phyloP scores from a whole-genome alignment of 2,888 invertebrate genomes.

The Lasioglossum morio region DNA sequence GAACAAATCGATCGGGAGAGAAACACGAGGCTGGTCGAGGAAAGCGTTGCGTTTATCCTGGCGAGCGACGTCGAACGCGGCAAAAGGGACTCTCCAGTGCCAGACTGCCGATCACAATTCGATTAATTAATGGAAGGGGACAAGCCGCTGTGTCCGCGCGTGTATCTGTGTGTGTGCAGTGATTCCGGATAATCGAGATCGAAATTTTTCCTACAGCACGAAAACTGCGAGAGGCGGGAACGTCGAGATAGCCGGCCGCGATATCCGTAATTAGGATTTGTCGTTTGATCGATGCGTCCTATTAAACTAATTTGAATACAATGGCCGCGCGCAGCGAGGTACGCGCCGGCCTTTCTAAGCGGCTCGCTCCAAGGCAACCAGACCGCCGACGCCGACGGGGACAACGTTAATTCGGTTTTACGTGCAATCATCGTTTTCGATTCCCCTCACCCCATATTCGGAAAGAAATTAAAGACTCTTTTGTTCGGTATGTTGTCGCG shows the following conservation, averaged over 20 bases:
- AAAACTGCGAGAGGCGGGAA: background rate
- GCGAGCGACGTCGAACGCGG: constrained; percentile 48
- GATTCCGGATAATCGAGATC: constrained; percentile 40
- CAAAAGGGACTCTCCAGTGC: constrained; percentile 37
- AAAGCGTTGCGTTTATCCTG: constrained; percentile 58
- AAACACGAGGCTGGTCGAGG: constrained; percentile 25
- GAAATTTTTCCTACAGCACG: constrained; percentile 34
- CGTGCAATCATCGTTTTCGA: constrained; percentile 28
- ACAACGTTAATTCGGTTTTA: constrained; percentile 18
- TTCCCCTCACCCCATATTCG: background rate
- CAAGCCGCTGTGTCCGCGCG: background rate
- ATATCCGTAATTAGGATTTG: constrained; percentile 46
- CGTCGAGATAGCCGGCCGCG: constrained; percentile 20
- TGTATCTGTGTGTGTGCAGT: background rate
- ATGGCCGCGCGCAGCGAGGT: constrained; percentile 13
- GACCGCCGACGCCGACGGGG: background rate
- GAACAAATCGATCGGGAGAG: constrained; percentile 71
- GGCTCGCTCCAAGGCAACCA: background rate
- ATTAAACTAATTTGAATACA: constrained; percentile 57
- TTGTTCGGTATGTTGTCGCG: background rate
- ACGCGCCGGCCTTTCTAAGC: constrained; percentile 17
- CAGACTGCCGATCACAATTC: constrained; percentile 26
- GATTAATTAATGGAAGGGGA: constrained; percentile 47
- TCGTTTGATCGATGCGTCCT: constrained; percentile 51
- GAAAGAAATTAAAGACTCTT: constrained; percentile 3